phyloP scores from a whole-genome alignment of 2,888 invertebrate genomes.

The Caenorhabditis sp. region DNA sequence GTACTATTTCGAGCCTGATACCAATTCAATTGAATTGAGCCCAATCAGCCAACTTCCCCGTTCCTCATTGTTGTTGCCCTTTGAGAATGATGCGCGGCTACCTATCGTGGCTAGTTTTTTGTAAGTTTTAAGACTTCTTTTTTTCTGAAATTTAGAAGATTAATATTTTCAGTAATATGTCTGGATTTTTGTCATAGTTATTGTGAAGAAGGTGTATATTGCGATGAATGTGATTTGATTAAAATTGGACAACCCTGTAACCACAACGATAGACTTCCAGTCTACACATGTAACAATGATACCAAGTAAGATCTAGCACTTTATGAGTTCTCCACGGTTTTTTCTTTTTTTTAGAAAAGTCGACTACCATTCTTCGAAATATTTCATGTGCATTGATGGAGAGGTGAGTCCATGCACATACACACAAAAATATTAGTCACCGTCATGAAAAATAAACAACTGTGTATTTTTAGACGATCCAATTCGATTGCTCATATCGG shows the following conservation, averaged over 20 bases:
- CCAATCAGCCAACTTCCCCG: neutral
- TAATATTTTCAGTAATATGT: neutral
- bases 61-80: neutral
- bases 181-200: conserved; percentile 17
- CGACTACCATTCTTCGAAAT: conserved; percentile 39
- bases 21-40: neutral
- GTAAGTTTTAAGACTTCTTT: neutral
- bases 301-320: no score
- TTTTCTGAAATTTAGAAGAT: neutral
- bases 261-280: conserved; percentile 44
- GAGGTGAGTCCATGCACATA: conserved; percentile 28
- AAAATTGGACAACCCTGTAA: conserved; percentile 47
- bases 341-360: conserved; percentile 14
- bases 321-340: neutral
- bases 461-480: conserved; percentile 20
- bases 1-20: conserved; percentile 1
- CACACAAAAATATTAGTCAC: neutral
- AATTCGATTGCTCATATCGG: conserved; percentile 40
- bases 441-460: conserved; percentile 24
- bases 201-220: conserved; percentile 54
- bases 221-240: conserved; percentile 56
- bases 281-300: conserved; percentile 42
- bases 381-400: conserved; percentile 52
- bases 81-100: neutral
- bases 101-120: neutral